These are phyloP conservation scores for Heliocidaris tuberculata DNA, from an alignment of 35 echinoderm and acorn worm species.

Conservation along the genomic window DNA sequence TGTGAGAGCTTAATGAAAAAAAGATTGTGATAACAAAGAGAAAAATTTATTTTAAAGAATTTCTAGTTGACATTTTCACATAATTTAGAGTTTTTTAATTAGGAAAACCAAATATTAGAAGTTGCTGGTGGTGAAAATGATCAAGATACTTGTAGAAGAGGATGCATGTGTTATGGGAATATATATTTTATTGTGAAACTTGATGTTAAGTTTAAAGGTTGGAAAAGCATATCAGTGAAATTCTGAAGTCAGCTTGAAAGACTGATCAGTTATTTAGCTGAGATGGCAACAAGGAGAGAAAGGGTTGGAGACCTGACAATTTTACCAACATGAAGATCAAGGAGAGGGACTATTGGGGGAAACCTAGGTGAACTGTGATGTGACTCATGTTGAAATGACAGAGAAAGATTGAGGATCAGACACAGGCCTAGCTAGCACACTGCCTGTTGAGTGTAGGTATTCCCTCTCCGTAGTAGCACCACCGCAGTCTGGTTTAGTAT, in stretches of 20 bases:
- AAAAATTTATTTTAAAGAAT: background rate
- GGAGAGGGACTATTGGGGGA: background rate
- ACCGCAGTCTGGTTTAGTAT: background rate
- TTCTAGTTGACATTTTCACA: background rate
- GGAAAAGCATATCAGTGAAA: background rate
- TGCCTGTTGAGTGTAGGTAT: background rate
- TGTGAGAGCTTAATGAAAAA: background rate
- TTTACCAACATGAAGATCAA: background rate
- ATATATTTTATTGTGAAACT: background rate
- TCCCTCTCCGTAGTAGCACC: background rate
- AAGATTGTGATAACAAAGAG: conserved; percentile 1
- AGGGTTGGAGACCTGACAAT: background rate
- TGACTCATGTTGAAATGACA: background rate
- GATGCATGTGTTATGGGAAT: background rate
- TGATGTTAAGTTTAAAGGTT: background rate
- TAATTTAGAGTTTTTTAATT: background rate
- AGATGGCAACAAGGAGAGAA: background rate
- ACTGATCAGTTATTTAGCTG: background rate
- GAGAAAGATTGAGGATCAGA: background rate
- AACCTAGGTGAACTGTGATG: background rate
- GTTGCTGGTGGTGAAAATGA: background rate
- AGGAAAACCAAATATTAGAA: background rate
- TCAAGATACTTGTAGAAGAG: background rate
- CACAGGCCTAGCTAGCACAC: background rate
- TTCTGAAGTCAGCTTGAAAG: background rate